phyloP scores from a whole-genome alignment of 2,113 vertebrate species.

The Erinaceus europaeus region DNA sequence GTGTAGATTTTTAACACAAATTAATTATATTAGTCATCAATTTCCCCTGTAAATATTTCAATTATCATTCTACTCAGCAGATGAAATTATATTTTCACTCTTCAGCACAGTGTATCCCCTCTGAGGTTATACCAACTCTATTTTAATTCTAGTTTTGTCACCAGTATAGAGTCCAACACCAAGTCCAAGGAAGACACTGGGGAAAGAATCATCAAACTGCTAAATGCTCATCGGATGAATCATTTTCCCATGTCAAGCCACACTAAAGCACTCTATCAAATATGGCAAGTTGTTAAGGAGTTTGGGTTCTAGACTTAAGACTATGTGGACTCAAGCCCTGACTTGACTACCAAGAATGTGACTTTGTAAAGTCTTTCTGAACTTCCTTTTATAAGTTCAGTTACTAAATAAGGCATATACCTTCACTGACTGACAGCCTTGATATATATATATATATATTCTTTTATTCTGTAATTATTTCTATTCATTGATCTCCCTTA shows the following conservation, averaged over 20 bases:
- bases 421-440: not conserved
- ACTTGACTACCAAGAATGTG: not conserved
- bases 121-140: not conserved
- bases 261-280: not conserved
- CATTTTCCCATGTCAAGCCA: not conserved
- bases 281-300: not conserved
- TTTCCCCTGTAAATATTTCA: not conserved
- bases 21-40: conserved; percentile 52
- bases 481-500: not conserved
- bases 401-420: not conserved
- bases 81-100: not conserved
- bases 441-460: not conserved
- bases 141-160: not conserved
- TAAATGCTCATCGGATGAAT: not conserved
- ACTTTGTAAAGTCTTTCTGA: not conserved
- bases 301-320: not conserved
- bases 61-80: not conserved
- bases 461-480: not conserved
- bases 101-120: not conserved
- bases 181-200: not conserved
- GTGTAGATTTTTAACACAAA: conserved; percentile 58
- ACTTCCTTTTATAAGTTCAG: not conserved
- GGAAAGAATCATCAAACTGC: not conserved
- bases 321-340: not conserved
- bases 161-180: not conserved